Evolutionary conservation across 2,888 invertebrate species (phyloP).

Genomic region (Biston stratarius): DNA sequence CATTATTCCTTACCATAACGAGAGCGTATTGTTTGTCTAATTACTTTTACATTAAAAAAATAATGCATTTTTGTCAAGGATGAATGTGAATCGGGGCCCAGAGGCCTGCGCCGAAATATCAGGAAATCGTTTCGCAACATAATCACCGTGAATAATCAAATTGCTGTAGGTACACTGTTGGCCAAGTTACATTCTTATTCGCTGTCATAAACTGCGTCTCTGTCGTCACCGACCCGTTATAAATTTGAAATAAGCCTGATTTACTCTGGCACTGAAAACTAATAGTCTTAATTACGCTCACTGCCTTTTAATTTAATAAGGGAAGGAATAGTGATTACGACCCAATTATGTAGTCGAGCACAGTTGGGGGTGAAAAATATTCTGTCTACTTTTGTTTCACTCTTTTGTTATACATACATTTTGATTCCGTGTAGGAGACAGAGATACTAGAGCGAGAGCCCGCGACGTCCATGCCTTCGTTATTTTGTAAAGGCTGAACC

Average conservation of each 20-base stretch:
- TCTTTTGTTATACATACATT: neutral
- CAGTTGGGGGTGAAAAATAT: conserved; percentile 10
- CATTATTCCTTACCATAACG: no score
- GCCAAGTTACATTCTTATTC: conserved; percentile 1
- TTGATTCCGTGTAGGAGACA: no score
- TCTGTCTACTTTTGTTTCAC: neutral
- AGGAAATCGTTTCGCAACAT: no score
- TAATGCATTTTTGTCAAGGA: no score
- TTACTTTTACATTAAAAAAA: no score
- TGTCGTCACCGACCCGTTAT: conserved; percentile 20
- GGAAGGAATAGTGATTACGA: conserved; percentile 24
- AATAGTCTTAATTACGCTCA: conserved; percentile 26
- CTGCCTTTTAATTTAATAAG: conserved; percentile 28
- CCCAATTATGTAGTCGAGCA: conserved; percentile 11
- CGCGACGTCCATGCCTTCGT: no score
- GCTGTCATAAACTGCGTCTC: conserved; percentile 11
- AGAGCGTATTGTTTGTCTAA: no score
- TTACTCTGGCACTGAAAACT: conserved; percentile 34
- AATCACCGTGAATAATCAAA: no score
- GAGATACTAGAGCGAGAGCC: no score
- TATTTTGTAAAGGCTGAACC: no score
- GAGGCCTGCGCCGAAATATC: no score
- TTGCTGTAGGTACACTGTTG: neutral
- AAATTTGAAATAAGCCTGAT: conserved; percentile 38
- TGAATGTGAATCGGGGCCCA: no score